Evolutionary conservation across 2,888 invertebrate genomes (phyloP), one percentile per base, ranked within the genome.

Genomic region (Drosophila silvestris): DNA sequence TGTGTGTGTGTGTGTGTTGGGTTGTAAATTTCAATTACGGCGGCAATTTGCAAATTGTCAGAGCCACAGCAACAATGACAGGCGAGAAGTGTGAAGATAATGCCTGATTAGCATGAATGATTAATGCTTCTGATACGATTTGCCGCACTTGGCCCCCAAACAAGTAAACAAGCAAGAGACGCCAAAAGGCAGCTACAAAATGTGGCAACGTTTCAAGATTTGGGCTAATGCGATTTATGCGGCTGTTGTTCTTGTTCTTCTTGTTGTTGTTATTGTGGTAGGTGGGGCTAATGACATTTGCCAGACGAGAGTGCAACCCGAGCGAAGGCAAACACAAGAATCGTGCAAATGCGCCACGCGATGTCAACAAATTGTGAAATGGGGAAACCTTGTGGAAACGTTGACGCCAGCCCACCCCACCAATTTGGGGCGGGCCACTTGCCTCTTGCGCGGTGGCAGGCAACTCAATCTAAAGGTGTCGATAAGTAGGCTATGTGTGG

Each of bases 11-110:
- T 54, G 30, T 56, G 33, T 52, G 41, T 50, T 28, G n/a, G 26
- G 41, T 39, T 76, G 79, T 70, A 74, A 54, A 61, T 89, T 85
- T 85, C 83, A 90, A 88, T 85, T 90, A 90, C 83, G 70, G 66
- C 77, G 70, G 86, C 90, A 90, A 83, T 88, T 90, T 79, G 89
- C 89, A 85, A 85, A 83, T 85, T 88, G 90, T 88, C 89, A 74
- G 79, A 19, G 44, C 19, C 56, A 26, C 30, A 57, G 10, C 19
- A 6, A 57, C 28, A 39, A 19, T 28, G 37, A 57, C 39, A 58
- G 32, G 74, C 62, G 77, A 61, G 71, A 81, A 81, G 85, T 88
- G 85, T 75, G 83, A 90, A 88, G 90, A 81, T 90, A 82, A 85
- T 85, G 74, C 78, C 79, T 57, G 85, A 78, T 85, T 88, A 88